Evolutionary conservation across 1,140 invertebrate species (phyloP).

Genomic region (Pogonognathellus flavescens): DNA sequence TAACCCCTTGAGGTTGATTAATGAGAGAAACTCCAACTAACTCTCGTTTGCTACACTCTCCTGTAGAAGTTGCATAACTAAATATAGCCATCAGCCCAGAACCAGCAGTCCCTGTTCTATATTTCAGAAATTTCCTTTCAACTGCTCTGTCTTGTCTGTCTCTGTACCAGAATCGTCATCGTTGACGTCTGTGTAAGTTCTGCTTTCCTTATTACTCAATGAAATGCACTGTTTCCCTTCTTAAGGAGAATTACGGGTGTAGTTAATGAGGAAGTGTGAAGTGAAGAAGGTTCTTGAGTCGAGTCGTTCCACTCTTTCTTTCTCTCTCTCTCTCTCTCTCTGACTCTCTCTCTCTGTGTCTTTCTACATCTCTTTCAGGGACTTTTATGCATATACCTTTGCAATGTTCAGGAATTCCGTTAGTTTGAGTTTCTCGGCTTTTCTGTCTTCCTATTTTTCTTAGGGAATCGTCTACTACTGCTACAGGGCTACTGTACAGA

Average conservation of each 20-base stretch:
- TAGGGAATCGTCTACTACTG: no score
- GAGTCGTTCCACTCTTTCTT: conserved; percentile 17
- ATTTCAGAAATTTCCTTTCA: no score
- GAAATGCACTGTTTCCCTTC: conserved; percentile 11
- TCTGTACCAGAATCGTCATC: background rate
- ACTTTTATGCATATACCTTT: no score
- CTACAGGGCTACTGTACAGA: no score
- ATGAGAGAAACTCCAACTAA: conserved; percentile 20
- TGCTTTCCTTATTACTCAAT: background rate
- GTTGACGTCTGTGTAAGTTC: background rate
- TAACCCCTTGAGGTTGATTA: conserved; percentile 59
- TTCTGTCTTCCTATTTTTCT: no score
- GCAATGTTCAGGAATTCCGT: no score
- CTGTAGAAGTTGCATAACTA: background rate
- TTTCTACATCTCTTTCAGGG: no score
- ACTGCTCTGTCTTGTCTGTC: background rate
- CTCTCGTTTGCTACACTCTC: background rate
- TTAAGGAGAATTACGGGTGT: background rate
- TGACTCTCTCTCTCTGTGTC: no score
- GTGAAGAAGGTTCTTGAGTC: conserved; percentile 24
- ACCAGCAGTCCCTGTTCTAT: no score
- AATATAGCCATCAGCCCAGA: no score
- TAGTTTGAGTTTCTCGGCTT: no score
- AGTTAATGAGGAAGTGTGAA: conserved; percentile 60
- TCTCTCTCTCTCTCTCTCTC: background rate